Evolutionary conservation across 2,888 invertebrate genomes (phyloP).

Genomic region (Mythimna albipuncta): DNA sequence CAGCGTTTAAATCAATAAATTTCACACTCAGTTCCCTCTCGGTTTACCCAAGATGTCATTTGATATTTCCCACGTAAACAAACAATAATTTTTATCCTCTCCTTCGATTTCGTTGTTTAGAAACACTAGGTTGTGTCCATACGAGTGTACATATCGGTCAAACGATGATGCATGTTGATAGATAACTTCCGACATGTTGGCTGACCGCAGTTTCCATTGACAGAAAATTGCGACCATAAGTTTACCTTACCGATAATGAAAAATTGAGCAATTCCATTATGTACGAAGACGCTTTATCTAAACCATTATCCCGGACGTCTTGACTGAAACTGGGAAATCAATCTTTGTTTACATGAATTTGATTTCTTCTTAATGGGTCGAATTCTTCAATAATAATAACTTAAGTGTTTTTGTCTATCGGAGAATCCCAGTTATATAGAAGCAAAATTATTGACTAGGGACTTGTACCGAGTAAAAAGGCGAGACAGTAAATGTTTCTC

Average conservation of each 20-base stretch:
- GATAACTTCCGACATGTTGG: constrained; percentile 50
- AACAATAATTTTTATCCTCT: neutral
- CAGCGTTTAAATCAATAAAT: too few relatives aligned
- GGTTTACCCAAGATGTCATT: too few relatives aligned
- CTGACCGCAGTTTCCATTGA: constrained; percentile 28
- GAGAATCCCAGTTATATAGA: too few relatives aligned
- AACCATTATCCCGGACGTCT: neutral
- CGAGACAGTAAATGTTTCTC: too few relatives aligned
- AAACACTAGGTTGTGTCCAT: constrained; percentile 1
- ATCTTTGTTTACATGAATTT: neutral
- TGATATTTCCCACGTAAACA: too few relatives aligned
- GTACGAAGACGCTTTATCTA: neutral
- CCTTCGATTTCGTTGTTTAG: constrained; percentile 10
- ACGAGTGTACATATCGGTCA: constrained; percentile 7
- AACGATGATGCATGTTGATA: constrained; percentile 48
- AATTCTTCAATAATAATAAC: neutral
- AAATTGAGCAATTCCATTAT: constrained; percentile 1
- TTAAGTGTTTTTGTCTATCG: too few relatives aligned
- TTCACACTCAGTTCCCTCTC: too few relatives aligned
- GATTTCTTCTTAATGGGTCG: neutral
- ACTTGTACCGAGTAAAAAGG: too few relatives aligned
- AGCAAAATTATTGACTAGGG: too few relatives aligned
- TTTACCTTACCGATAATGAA: constrained; percentile 34
- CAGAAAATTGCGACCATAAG: constrained; percentile 3
- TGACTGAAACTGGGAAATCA: neutral